Base-by-base conservation (phyloP, 2,888 invertebrate species). In the Brachylomia viminalis region DNA sequence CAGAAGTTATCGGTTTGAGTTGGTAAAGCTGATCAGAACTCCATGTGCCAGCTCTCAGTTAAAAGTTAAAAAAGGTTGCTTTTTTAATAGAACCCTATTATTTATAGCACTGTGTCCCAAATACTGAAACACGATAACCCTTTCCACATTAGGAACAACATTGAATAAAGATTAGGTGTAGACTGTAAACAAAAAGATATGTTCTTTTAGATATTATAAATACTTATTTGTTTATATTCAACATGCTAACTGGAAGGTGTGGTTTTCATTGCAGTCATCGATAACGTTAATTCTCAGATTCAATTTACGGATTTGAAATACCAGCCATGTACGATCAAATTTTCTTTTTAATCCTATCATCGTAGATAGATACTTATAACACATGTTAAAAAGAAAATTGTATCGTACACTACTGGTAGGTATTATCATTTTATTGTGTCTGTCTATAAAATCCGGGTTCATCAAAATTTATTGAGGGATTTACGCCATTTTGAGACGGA, bases 381-480 rank as follows among this genome's bases (percentile, higher is more conserved):
- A n/a, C n/a, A n/a, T n/a, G n/a, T 68, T 70, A 11, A 68, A 66
- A 70, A 73, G 72, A 71, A 65, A 61, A 66, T 69, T 77, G 75
- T 80, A 70, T 79, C 61, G 49, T n/a, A 73, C 61, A 80, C 72
- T 54, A 62, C 69, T 73, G 13, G 38, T 69, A 80, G 13, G 38
- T 69, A 80, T 80, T 80, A 82, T 84, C 71, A 54, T 82, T 87
- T 77, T 84, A 84, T 84, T 79, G 77, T 71, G 58, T 70, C 64
- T 64, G 79, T 73, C 56, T 69, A 76, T 79, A 77, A 81, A 87
- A 85, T 87, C 83, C 75, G 80, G 73, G 72, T 79, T 83, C 71
- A 87, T 82, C 72, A 73, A 65, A 83, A 86, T 86, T 87, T 85
- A 87, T 83, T 71, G 79, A 56, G 56, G 66, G 79, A 85, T 82